Conservation (phyloP, 2,113 vertebrate genomes). For the Paramisgurnus dabryanus region DNA sequence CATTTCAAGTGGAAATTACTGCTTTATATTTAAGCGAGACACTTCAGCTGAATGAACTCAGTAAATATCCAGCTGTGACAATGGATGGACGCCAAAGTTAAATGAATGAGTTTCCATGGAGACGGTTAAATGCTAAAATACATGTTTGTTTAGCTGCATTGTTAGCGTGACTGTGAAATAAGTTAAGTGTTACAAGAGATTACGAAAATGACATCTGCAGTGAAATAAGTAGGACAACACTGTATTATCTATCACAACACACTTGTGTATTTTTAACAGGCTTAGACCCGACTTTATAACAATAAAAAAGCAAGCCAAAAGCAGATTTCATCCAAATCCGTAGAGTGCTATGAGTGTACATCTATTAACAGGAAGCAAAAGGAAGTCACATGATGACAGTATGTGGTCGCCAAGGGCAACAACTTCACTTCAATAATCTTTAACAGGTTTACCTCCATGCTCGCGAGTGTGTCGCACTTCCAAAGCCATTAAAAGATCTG, state of each 20-base stretch:
- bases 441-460: conserved; percentile 73
- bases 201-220: background rate
- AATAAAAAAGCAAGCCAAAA: conserved; percentile 14
- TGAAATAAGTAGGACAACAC: conserved; percentile 22
- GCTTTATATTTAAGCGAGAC: conserved; percentile 50
- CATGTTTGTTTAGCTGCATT: conserved; percentile 5
- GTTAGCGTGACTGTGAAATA: background rate
- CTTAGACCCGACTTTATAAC: conserved; percentile 6
- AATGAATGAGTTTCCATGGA: conserved; percentile 53
- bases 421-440: conserved; percentile 69
- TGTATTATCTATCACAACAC: conserved; percentile 3
- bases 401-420: conserved; percentile 53
- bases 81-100: conserved; percentile 63
- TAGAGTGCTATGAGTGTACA: conserved; percentile 17
- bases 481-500: conserved; percentile 69
- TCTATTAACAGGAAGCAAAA: conserved; percentile 22
- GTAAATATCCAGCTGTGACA: conserved; percentile 69
- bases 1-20: conserved; percentile 19
- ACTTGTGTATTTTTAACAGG: background rate
- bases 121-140: conserved; percentile 20
- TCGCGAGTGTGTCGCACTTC: conserved; percentile 61
- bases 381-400: conserved; percentile 1
- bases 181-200: background rate
- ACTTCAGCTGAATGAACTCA: conserved; percentile 55
- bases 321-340: conserved; percentile 30